A percentile compares a stretch with the other conserved stretches of the same genome.
These are phyloP conservation scores for Lasaia peninsularis DNA, from an alignment of 1,140 invertebrate species.

Conservation along the genomic window DNA sequence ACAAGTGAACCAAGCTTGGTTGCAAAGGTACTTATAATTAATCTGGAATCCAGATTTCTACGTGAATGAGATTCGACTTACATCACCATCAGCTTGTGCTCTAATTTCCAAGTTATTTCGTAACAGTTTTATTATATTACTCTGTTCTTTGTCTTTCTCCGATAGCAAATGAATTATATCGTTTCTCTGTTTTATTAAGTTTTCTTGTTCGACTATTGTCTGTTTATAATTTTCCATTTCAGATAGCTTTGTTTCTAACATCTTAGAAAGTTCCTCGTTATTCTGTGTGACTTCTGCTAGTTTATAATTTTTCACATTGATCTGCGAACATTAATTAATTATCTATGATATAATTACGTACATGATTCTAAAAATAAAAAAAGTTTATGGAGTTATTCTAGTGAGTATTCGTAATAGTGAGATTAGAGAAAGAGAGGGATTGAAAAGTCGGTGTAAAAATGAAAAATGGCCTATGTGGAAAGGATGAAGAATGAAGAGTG, in stretches of 20 bases:
- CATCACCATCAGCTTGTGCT: slow-evolving; percentile 37
- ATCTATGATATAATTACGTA: too few species aligned
- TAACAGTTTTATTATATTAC: slow-evolving; percentile 48
- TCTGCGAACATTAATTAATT: slow-evolving; percentile 17
- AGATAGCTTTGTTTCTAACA: slow-evolving; percentile 41
- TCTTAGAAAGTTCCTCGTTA: slow-evolving; percentile 40
- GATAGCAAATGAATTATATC: slow-evolving; percentile 43
- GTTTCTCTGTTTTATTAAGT: slow-evolving; percentile 41
- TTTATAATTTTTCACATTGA: slow-evolving; percentile 36
- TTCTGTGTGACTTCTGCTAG: slow-evolving; percentile 36
- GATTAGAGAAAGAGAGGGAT: too few species aligned
- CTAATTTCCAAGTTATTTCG: slow-evolving; percentile 45
- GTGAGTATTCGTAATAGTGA: too few species aligned
- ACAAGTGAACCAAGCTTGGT: too few species aligned
- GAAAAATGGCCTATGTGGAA: too few species aligned
- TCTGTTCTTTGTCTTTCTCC: slow-evolving; percentile 54
- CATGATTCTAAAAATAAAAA: too few species aligned
- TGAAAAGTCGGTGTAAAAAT: too few species aligned
- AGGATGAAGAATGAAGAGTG: too few species aligned
- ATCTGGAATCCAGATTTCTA: too few species aligned
- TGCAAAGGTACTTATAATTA: too few species aligned
- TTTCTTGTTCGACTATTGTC: slow-evolving; percentile 34
- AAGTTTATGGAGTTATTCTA: too few species aligned
- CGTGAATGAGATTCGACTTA: slow-evolving; percentile 24
- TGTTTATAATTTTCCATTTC: slow-evolving; percentile 37